phyloP scores from a whole-genome alignment of 2,888 invertebrate genomes.

The Luperina testacea region DNA sequence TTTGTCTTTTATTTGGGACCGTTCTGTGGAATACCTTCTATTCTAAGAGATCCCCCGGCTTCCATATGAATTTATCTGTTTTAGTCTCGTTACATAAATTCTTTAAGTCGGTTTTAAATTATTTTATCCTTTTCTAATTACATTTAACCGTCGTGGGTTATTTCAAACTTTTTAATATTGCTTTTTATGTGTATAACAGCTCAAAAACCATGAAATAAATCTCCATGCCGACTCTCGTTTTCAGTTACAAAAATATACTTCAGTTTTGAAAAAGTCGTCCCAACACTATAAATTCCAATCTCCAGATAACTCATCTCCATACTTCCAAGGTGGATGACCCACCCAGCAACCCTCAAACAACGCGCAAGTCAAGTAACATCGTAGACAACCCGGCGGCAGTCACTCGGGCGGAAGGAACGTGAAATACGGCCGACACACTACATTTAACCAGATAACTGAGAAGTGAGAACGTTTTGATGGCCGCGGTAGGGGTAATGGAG shows the following conservation, averaged over 20 bases:
- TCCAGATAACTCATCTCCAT: constrained; percentile 44
- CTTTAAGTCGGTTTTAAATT: too few species aligned
- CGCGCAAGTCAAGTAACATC: constrained; percentile 62
- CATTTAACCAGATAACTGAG: constrained; percentile 71
- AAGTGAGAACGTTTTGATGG: constrained; percentile 66
- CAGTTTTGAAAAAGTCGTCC: neutral
- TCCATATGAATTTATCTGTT: too few species aligned
- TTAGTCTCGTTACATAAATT: too few species aligned
- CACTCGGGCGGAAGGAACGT: constrained; percentile 68
- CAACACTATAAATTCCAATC: neutral
- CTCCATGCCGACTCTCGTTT: neutral
- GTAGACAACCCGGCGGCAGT: constrained; percentile 70
- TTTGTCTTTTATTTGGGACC: neutral
- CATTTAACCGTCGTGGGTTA: too few species aligned
- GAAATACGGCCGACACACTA: constrained; percentile 72
- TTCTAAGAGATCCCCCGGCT: too few species aligned
- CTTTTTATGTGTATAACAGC: neutral
- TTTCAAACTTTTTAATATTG: too few species aligned
- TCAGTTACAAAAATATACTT: neutral
- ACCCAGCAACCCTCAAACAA: constrained; percentile 20
- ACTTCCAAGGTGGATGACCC: constrained; percentile 52
- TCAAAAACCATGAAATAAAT: neutral
- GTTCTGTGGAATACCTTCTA: too few species aligned
- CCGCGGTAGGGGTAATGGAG: constrained; percentile 61
- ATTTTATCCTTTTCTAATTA: too few species aligned